Conservation (phyloP, 2,113 vertebrate species). For the Hippocampus abdominalis region DNA sequence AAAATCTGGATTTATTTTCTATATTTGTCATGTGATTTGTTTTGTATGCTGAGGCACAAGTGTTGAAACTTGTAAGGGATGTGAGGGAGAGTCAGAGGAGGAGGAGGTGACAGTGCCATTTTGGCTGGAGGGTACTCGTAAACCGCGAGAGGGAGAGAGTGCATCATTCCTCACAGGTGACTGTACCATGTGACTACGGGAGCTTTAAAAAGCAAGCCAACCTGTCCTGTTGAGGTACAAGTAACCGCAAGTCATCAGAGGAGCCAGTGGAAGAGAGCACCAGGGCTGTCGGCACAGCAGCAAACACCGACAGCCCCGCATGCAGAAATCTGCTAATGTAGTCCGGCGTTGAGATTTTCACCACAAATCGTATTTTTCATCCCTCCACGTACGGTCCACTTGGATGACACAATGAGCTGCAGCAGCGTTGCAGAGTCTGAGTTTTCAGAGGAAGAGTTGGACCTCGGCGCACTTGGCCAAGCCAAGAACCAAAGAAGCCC, state of each 20-base stretch:
- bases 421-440: conserved; percentile 62
- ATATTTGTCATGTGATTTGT: conserved; percentile 38
- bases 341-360: neutral
- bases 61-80: conserved; percentile 53
- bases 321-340: conserved; percentile 1
- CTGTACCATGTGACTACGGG: conserved; percentile 66
- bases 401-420: conserved; percentile 57
- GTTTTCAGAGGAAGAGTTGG: conserved; percentile 73
- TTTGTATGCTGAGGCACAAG: conserved; percentile 22
- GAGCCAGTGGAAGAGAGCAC: conserved; percentile 46
- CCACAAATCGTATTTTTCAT: neutral
- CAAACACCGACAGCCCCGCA: conserved; percentile 54
- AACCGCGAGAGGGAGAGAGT: conserved; percentile 60
- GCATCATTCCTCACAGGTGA: conserved; percentile 65
- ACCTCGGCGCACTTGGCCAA: conserved; percentile 33
- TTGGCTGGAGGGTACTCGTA: conserved; percentile 64
- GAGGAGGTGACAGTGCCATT: conserved; percentile 68
- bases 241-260: conserved; percentile 58
- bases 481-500: conserved; percentile 48
- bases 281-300: conserved; percentile 53
- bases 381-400: neutral
- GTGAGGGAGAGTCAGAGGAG: conserved; percentile 59
- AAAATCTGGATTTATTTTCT: conserved; percentile 20
- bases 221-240: conserved; percentile 60
- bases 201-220: conserved; percentile 68